phyloP scores from a whole-genome alignment of 1,140 invertebrate genomes.

The Oryzaephilus surinamensis region DNA sequence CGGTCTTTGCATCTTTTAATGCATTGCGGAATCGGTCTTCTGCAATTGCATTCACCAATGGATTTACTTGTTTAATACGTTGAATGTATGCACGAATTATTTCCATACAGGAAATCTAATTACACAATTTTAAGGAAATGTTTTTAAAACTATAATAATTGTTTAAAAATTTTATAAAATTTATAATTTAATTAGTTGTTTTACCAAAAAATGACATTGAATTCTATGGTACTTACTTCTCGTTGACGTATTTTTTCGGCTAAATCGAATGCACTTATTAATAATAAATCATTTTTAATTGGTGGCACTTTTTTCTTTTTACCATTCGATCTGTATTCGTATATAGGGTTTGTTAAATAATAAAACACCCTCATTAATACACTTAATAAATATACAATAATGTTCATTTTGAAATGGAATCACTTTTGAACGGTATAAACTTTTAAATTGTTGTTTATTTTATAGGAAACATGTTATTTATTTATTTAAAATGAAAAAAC shows the following conservation, averaged over 20 bases:
- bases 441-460: no score
- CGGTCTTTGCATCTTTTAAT: conserved; percentile 44
- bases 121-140: conserved; percentile 4
- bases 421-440: no score
- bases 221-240: conserved; percentile 24
- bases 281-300: conserved; percentile 14
- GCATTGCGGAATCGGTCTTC: conserved; percentile 58
- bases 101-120: conserved; percentile 46
- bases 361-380: no score
- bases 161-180: not conserved
- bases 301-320: conserved; percentile 15
- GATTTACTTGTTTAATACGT: conserved; percentile 61
- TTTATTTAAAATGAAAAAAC: no score
- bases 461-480: no score
- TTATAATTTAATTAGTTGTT: not conserved
- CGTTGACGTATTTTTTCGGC: conserved; percentile 20
- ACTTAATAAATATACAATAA: no score
- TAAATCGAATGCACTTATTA: conserved; percentile 18
- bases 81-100: conserved; percentile 55
- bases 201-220: not conserved
- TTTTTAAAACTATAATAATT: conserved; percentile 1
- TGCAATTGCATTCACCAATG: conserved; percentile 62
- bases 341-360: no score
- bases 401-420: no score
- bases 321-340: no score